These are phyloP conservation scores for Ahaetulla prasina DNA, from an alignment of 2,113 vertebrate genomes.

Conservation along the genomic window DNA sequence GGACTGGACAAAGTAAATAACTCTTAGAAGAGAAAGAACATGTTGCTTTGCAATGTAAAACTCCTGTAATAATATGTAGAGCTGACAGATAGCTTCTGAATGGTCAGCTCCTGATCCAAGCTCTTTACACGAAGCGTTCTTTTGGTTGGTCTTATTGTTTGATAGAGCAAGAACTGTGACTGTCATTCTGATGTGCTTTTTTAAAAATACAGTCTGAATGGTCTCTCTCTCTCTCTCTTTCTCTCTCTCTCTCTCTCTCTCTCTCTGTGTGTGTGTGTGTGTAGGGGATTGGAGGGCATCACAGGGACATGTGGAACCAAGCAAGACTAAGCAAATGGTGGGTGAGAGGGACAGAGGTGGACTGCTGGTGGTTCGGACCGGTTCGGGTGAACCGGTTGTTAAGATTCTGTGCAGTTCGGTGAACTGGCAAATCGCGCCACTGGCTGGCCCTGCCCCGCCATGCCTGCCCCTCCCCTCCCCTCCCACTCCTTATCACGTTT, in stretches of 20 bases:
- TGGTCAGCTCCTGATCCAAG: neutral
- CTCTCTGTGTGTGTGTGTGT: neutral
- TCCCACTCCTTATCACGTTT: no score
- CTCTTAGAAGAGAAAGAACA: neutral
- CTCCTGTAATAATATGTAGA: neutral
- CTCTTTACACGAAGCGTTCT: neutral
- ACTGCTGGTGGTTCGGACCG: no score
- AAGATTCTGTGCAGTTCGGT: no score
- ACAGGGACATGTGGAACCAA: neutral
- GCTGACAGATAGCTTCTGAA: neutral
- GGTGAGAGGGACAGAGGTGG: no score
- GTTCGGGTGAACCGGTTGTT: no score
- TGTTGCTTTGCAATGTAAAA: neutral
- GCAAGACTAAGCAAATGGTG: neutral
- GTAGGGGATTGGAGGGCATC: neutral
- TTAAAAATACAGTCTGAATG: neutral
- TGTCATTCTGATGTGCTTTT: neutral
- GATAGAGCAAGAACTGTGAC: neutral
- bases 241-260: no score
- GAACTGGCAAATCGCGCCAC: no score
- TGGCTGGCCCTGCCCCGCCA: no score
- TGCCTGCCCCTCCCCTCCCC: no score
- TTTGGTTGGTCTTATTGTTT: neutral
- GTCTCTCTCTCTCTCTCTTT: no score
- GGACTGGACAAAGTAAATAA: neutral